Evolutionary conservation across 1,140 invertebrate genomes (phyloP).

Genomic region (Drosophila pseudoananassae): DNA sequence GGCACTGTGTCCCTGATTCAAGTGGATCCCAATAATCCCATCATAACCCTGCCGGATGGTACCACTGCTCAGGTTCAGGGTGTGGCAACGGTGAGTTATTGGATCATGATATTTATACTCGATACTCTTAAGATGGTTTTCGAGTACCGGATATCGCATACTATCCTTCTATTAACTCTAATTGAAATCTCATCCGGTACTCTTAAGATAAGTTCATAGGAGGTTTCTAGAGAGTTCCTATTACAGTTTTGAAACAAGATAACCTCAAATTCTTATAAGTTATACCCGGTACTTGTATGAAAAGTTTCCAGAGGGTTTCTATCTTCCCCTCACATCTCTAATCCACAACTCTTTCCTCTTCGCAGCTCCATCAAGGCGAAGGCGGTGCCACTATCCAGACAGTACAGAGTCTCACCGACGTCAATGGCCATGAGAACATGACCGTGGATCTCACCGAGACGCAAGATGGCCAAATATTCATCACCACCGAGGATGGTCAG

Average conservation of each 20-base stretch:
- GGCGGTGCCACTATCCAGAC: slow-evolving; percentile 89
- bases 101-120: too few species aligned
- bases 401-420: slow-evolving; percentile 88
- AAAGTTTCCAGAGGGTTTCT: too few species aligned
- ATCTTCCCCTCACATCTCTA: too few species aligned
- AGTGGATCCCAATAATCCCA: slow-evolving; percentile 96
- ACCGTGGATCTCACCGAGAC: slow-evolving; percentile 95
- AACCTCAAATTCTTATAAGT: too few species aligned
- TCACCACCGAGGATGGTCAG: slow-evolving; percentile 97
- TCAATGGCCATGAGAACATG: slow-evolving; percentile 88
- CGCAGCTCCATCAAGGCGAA: slow-evolving; percentile 92
- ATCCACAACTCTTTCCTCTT: neutral
- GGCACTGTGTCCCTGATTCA: slow-evolving; percentile 98
- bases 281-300: too few species aligned
- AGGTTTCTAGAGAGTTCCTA: too few species aligned
- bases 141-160: too few species aligned
- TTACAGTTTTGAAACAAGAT: too few species aligned
- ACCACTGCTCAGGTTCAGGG: slow-evolving; percentile 97
- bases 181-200: too few species aligned
- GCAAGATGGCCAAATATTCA: slow-evolving; percentile 97
- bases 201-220: too few species aligned
- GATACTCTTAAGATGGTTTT: too few species aligned
- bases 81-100: slow-evolving; percentile 90
- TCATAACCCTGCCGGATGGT: slow-evolving; percentile 97
- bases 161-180: too few species aligned